Evolutionary conservation across 2,113 vertebrate species (phyloP).

Genomic region (Sclerurus mexicanus): DNA sequence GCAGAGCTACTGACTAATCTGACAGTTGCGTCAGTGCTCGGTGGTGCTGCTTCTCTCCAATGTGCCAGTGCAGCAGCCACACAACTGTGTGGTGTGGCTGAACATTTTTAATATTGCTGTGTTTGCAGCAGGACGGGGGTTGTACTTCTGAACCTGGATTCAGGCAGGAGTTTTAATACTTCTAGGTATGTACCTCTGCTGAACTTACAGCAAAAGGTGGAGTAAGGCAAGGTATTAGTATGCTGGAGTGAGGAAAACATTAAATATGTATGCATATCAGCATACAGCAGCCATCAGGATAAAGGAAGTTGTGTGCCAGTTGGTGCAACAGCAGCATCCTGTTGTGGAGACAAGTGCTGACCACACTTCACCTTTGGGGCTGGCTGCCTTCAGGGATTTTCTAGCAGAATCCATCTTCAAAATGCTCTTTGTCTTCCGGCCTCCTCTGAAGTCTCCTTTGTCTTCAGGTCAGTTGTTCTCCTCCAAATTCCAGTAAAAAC

Average conservation of each 20-base stretch:
- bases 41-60: background rate
- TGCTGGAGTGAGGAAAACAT: background rate
- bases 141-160: background rate
- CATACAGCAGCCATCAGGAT: background rate
- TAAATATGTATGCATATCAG: background rate
- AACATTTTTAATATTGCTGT: rapidly evolving
- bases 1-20: background rate
- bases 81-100: rapidly evolving
- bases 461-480: background rate
- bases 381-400: background rate
- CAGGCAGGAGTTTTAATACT: background rate
- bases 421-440: background rate
- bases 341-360: background rate
- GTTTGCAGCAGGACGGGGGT: background rate
- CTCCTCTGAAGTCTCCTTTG: background rate
- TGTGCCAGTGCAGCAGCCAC: background rate
- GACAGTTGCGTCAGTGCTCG: background rate
- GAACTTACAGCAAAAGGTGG: background rate
- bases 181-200: background rate
- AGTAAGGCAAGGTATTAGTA: background rate
- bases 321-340: background rate
- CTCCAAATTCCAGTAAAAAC: background rate
- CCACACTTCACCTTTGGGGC: background rate
- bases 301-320: background rate
- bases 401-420: background rate